phyloP scores from a whole-genome alignment of 2,888 invertebrate species.

The Osedax fenrisi region DNA sequence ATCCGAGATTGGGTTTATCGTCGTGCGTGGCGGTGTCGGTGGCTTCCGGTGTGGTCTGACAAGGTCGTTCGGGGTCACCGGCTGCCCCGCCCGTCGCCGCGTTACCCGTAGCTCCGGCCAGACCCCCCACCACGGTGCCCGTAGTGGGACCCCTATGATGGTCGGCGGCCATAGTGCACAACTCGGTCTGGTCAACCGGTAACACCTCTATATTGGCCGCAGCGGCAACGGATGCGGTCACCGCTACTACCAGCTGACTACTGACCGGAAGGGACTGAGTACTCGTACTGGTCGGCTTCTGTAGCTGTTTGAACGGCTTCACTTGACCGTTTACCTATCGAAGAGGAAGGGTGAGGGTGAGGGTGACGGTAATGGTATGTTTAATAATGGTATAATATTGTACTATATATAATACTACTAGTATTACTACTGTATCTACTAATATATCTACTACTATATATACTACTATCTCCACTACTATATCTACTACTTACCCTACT shows the following conservation, averaged over 20 bases:
- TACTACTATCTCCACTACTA: no score
- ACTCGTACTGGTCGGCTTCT: slow-evolving; percentile 61
- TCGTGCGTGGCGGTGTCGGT: slow-evolving; percentile 4
- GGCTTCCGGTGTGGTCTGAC: not conserved
- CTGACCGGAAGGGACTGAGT: slow-evolving; percentile 59
- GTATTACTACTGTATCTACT: no score
- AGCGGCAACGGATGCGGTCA: slow-evolving; percentile 25
- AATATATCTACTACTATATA: no score
- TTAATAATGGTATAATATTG: no score
- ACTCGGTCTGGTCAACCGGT: slow-evolving; percentile 31
- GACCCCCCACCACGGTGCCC: slow-evolving; percentile 51
- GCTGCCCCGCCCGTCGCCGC: slow-evolving; percentile 78
- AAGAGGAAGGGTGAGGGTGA: no score
- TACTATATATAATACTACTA: no score
- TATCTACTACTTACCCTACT: no score
- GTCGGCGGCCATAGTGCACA: slow-evolving; percentile 20
- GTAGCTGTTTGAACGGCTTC: slow-evolving; percentile 73
- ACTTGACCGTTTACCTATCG: slow-evolving; percentile 74
- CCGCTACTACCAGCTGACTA: slow-evolving; percentile 35
- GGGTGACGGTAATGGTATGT: no score
- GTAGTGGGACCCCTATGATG: slow-evolving; percentile 27
- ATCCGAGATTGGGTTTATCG: slow-evolving; percentile 50
- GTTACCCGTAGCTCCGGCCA: slow-evolving; percentile 54
- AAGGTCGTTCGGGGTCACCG: slow-evolving; percentile 62
- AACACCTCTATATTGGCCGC: not conserved